Evolutionary conservation across 2,888 invertebrate genomes (phyloP).

Genomic region (Protophormia terraenovae): DNA sequence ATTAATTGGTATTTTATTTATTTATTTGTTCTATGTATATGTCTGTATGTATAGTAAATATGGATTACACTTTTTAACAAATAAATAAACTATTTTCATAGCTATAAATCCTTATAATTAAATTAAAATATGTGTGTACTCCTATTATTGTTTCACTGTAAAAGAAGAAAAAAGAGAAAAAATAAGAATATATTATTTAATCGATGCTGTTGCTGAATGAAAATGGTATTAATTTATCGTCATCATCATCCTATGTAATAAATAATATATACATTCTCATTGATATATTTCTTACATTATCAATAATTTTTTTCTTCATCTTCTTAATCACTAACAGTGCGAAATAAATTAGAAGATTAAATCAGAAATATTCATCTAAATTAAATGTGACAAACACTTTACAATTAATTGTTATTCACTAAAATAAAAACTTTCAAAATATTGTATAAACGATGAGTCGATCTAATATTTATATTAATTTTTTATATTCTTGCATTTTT

Average conservation of each 20-base stretch:
- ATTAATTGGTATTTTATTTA: slow-evolving; percentile 33
- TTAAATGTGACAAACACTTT: no score
- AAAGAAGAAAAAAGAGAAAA: slow-evolving; percentile 58
- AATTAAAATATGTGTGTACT: slow-evolving; percentile 60
- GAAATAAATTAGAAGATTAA: no score
- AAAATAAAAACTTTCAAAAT: no score
- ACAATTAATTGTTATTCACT: no score
- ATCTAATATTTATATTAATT: background rate
- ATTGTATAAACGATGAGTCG: background rate
- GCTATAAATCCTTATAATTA: slow-evolving; percentile 63
- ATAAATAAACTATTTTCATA: slow-evolving; percentile 65
- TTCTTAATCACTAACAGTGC: no score
- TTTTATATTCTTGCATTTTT: background rate
- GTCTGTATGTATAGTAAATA: slow-evolving; percentile 59
- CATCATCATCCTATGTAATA: background rate
- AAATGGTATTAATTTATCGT: background rate
- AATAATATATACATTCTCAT: background rate
- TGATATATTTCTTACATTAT: no score
- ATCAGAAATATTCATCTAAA: no score
- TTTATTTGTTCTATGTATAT: slow-evolving; percentile 45
- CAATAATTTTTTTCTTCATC: no score
- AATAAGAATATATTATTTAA: slow-evolving; percentile 45
- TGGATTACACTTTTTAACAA: slow-evolving; percentile 56
- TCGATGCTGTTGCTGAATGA: background rate
- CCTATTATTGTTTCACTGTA: slow-evolving; percentile 69